Base-by-base conservation (phyloP, 1,140 invertebrate species). In the Cherax destructor region DNA sequence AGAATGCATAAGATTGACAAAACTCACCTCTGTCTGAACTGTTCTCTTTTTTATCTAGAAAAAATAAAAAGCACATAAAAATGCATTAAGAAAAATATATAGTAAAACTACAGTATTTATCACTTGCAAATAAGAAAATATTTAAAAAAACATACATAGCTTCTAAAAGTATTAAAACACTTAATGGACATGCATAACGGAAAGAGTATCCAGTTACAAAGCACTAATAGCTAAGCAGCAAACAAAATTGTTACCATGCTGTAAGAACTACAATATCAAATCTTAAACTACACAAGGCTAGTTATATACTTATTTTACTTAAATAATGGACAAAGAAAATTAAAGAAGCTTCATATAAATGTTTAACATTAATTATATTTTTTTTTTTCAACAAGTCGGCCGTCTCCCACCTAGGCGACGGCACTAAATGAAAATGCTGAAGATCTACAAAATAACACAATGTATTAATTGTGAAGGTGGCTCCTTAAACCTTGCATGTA, bases 11-110 rank as follows among this genome's bases (percentile, higher is more conserved):
- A 10, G 52, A 56, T 56, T 56, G 13, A 56, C 18, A 18, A 65
- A 59, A 76, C 76, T 83, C 89, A 77, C 61, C 52, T 88, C 72
- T 41, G 50, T n/a, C 50, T 50, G 6, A 50, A 80, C 16, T 50
- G 47, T 52, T 47, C 52, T 80, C 78, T 80, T 80, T 80, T 52
- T 80, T 13, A 80, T 80, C 78, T 80, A 80, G 61, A 65, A 65
- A 59, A 83, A 83, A n/a, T 11, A 52, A 83, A 69, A 83, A 69
- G 50, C 10, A 65, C 49, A 56, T 47, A 56, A 83, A 83, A 78
- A 78, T 41, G 16, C n/a, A 81, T 24, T 52, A 49, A 16, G 49
- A 59, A 47, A 52, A 56, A 59, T 52, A 21, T n/a, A 81, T 24
- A 13, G 10, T 18, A 81, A 81, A 81, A 24, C 49, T 81, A 59